phyloP scores from a whole-genome alignment of 2,888 invertebrate genomes.

The Idaea aversata region DNA sequence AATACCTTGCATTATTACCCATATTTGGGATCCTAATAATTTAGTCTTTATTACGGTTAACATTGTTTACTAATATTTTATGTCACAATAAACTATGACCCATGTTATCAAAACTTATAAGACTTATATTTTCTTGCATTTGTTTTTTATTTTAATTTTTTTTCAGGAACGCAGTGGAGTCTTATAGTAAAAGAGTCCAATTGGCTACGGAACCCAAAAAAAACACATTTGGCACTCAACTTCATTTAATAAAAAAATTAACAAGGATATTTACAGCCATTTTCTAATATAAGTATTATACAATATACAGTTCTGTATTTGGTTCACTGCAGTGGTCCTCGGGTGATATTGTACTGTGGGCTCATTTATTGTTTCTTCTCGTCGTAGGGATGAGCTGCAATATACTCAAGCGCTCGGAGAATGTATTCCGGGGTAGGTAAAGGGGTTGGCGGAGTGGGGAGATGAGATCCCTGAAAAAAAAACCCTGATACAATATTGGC shows the following conservation, averaged over 20 bases:
- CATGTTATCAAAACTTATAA: too few species aligned
- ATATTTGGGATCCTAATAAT: background rate
- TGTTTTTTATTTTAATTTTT: too few species aligned
- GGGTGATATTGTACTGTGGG: slow-evolving; percentile 14
- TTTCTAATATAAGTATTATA: slow-evolving; percentile 17
- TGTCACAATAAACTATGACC: too few species aligned
- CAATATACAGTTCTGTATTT: background rate
- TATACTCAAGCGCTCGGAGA: slow-evolving; percentile 63
- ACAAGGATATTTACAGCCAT: slow-evolving; percentile 38
- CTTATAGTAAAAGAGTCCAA: too few species aligned
- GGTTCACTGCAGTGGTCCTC: slow-evolving; percentile 12
- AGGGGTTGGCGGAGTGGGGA: slow-evolving; percentile 58
- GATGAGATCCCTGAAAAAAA: slow-evolving; percentile 47
- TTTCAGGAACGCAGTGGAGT: too few species aligned
- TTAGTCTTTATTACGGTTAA: background rate
- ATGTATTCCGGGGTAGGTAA: slow-evolving; percentile 72
- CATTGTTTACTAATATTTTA: background rate
- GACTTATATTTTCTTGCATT: too few species aligned
- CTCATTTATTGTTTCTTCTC: slow-evolving; percentile 32
- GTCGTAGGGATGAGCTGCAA: slow-evolving; percentile 63
- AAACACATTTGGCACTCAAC: slow-evolving; percentile 23
- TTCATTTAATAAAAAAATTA: slow-evolving; percentile 32
- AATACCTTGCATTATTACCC: background rate
- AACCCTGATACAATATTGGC: too few species aligned
- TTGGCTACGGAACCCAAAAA: slow-evolving; percentile 12